Evolutionary conservation across 2,113 vertebrate species (phyloP).

Genomic region (Rhagologus leucostigma): DNA sequence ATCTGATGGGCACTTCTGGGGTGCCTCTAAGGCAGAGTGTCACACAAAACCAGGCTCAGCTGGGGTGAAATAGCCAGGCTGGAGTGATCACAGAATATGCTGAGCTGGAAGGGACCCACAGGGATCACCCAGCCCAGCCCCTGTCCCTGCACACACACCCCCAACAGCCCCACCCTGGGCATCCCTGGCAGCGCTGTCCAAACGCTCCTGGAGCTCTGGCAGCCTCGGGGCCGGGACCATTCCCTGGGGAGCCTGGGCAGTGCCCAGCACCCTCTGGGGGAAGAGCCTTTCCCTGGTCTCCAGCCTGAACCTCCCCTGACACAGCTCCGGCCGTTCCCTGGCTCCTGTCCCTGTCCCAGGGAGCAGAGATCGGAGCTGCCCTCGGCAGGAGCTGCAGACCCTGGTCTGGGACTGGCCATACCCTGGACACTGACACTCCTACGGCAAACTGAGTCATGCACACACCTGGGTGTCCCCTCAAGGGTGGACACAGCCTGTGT

Average conservation of each 20-base stretch:
- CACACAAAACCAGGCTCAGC: neutral
- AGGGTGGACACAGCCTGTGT: neutral
- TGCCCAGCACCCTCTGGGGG: neutral
- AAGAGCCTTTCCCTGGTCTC: fast-evolving
- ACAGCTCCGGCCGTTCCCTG: fast-evolving
- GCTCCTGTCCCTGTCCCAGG: neutral
- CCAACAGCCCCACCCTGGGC: neutral
- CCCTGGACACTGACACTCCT: neutral
- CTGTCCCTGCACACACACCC: neutral
- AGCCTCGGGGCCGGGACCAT: neutral
- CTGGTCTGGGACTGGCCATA: neutral
- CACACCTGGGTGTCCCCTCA: neutral
- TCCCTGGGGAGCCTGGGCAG: neutral
- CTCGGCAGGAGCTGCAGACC: neutral
- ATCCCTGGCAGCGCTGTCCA: neutral
- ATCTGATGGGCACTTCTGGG: neutral
- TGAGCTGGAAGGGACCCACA: neutral
- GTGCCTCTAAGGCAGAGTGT: neutral
- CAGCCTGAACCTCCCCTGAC: fast-evolving
- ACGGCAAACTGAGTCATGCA: neutral
- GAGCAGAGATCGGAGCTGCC: neutral
- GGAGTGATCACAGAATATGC: neutral
- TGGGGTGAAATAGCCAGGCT: neutral
- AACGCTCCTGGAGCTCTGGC: neutral
- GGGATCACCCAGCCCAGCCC: fast-evolving